Conservation (phyloP, 2,113 vertebrate genomes). For the Chitala chitala region DNA sequence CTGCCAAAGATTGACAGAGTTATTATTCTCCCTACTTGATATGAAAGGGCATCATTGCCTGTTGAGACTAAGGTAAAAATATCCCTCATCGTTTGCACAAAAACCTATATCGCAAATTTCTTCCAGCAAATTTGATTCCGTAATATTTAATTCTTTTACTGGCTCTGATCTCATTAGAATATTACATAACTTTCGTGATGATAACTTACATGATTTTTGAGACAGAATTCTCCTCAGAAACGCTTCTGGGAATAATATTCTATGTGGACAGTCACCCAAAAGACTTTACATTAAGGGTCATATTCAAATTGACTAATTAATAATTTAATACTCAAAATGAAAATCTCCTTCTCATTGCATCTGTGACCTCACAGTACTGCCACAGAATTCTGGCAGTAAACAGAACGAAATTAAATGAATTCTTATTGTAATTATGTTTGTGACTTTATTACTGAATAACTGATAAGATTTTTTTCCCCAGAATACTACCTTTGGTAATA, state of each 20-base stretch:
- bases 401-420: no score
- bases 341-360: slow-evolving; percentile 39
- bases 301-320: neutral
- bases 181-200: neutral
- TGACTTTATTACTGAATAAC: no score
- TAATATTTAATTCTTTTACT: neutral
- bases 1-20: neutral
- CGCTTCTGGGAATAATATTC: neutral
- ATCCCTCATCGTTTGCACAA: neutral
- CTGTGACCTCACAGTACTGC: no score
- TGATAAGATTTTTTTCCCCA: no score
- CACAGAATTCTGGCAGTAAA: no score
- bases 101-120: neutral
- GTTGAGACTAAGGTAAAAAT: neutral
- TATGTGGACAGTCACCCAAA: neutral
- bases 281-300: neutral
- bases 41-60: neutral
- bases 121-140: no score
- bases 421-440: no score
- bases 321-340: neutral
- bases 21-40: neutral
- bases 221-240: slow-evolving; percentile 3
- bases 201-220: neutral
- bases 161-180: neutral
- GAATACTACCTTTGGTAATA: no score